Evolutionary conservation across 2,888 invertebrate species (phyloP).

Genomic region (Monochamus alternatus): DNA sequence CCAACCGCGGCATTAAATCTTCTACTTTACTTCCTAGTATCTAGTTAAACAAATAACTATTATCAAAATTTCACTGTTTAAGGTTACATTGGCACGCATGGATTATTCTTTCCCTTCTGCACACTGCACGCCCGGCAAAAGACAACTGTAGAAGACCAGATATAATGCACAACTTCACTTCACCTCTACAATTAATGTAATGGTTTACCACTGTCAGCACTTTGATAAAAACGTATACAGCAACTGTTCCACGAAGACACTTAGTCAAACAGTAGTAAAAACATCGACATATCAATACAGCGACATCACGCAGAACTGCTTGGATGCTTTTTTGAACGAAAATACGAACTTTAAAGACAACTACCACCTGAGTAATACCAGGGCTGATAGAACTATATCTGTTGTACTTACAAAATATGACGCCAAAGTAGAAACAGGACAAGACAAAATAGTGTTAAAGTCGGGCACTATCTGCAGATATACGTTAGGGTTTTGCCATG

Average conservation of each 20-base stretch:
- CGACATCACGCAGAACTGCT: too few relatives aligned
- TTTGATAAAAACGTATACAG: background rate
- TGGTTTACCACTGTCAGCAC: background rate
- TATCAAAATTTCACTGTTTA: background rate
- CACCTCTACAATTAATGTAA: background rate
- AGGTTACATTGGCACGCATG: background rate
- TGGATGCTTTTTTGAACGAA: too few relatives aligned
- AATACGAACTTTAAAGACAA: too few relatives aligned
- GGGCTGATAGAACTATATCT: too few relatives aligned
- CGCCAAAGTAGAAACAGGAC: background rate
- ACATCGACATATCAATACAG: background rate
- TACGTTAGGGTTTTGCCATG: background rate
- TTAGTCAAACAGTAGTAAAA: background rate
- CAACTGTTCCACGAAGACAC: background rate
- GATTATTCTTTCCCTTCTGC: background rate
- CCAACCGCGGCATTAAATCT: too few relatives aligned
- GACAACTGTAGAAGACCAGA: background rate
- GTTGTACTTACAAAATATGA: background rate
- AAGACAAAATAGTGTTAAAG: background rate
- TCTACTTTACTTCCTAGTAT: too few relatives aligned
- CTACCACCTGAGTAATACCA: too few relatives aligned
- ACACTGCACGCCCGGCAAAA: background rate
- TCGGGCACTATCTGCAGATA: background rate
- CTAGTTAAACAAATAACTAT: too few relatives aligned
- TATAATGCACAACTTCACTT: background rate